phyloP scores from a whole-genome alignment of 2,888 invertebrate species.

The Papilio gigon region DNA sequence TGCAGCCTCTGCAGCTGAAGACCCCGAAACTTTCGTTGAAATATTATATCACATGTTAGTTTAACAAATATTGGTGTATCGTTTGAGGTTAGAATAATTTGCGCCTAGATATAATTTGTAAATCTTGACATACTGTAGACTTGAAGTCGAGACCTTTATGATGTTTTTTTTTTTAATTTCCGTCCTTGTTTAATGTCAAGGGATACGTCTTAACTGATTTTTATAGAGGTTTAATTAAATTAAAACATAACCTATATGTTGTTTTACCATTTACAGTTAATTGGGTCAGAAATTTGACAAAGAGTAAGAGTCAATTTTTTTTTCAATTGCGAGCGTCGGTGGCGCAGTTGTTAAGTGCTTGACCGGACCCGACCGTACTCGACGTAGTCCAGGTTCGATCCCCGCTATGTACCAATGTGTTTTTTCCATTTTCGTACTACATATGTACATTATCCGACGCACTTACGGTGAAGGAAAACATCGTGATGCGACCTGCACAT shows the following conservation, averaged over 20 bases:
- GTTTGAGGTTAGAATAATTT: conserved; percentile 23
- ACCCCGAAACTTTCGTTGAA: conserved; percentile 17
- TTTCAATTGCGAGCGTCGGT: too few species aligned
- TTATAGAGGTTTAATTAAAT: conserved; percentile 7
- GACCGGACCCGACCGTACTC: too few species aligned
- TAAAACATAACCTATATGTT: neutral
- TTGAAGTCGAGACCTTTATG: neutral
- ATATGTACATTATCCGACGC: too few species aligned
- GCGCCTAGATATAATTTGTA: conserved; percentile 6
- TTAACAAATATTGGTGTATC: conserved; percentile 40
- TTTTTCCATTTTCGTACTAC: too few species aligned
- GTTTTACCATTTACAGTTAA: neutral
- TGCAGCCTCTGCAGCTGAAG: neutral
- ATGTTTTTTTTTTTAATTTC: neutral
- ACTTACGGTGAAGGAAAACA: too few species aligned
- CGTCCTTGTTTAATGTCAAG: conserved; percentile 16
- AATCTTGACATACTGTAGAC: neutral
- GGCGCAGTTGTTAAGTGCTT: too few species aligned
- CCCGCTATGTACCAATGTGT: too few species aligned
- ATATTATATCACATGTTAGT: conserved; percentile 19
- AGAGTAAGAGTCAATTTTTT: conserved; percentile 28
- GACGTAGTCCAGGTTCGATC: too few species aligned
- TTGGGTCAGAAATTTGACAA: neutral
- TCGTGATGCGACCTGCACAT: too few species aligned
- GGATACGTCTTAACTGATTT: neutral